A percentile compares a stretch with the other conserved stretches of the same genome.
Evolutionary conservation across 2,113 vertebrate species (phyloP).

Genomic region (Platanista minor): DNA sequence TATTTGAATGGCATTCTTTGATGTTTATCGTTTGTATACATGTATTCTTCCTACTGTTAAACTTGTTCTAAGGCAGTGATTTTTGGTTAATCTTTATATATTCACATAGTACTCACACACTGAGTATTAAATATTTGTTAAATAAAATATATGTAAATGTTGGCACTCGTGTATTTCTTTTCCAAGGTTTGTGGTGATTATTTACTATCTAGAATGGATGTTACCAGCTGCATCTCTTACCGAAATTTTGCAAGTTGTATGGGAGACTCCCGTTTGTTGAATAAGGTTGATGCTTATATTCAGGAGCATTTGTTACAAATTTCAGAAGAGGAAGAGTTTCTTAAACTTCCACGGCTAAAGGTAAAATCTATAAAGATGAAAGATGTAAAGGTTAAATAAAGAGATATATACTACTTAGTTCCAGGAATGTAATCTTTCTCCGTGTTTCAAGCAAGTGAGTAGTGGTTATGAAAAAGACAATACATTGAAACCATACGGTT

Average conservation of each 20-base stretch:
- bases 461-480: neutral
- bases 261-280: slow-evolving; percentile 91
- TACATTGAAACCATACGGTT: neutral
- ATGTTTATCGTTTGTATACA: neutral
- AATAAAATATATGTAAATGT: neutral
- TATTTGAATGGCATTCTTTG: neutral
- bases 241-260: slow-evolving; percentile 96
- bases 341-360: slow-evolving; percentile 98
- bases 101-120: neutral
- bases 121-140: neutral
- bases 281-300: slow-evolving; percentile 93
- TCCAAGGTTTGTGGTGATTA: slow-evolving; percentile 97
- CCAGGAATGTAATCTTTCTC: neutral
- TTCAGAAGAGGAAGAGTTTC: slow-evolving; percentile 97
- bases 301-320: slow-evolving; percentile 95
- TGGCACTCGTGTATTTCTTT: neutral
- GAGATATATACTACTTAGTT: neutral
- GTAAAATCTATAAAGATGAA: slow-evolving; percentile 58
- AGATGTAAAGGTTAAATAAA: neutral
- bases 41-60: neutral
- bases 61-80: neutral
- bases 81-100: slow-evolving; percentile 8
- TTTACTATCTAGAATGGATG: slow-evolving; percentile 94
- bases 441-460: neutral
- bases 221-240: slow-evolving; percentile 94